Evolutionary conservation across 2,113 vertebrate species (phyloP).

Genomic region (Larimichthys crocea): DNA sequence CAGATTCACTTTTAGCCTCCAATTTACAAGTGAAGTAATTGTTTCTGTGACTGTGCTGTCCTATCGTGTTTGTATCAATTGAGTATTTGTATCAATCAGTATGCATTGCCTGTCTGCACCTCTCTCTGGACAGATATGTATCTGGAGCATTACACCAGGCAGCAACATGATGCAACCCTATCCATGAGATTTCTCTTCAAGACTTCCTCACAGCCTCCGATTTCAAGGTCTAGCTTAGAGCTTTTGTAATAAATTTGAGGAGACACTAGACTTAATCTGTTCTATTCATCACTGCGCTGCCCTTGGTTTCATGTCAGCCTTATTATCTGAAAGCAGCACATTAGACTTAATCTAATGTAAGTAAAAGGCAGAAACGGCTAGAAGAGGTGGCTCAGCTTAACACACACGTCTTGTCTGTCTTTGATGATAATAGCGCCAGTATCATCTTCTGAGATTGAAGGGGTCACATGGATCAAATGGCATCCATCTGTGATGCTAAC

Average conservation of each 20-base stretch:
- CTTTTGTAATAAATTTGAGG: constrained; percentile 28
- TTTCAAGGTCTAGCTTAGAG: constrained; percentile 7
- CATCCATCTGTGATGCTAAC: not conserved
- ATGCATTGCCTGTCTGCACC: not conserved
- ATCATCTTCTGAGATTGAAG: not conserved
- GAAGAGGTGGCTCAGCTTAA: constrained; percentile 2
- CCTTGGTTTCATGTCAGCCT: not conserved
- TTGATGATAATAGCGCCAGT: not conserved
- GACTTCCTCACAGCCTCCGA: not conserved
- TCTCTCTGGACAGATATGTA: constrained; percentile 8
- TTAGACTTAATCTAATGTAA: not conserved
- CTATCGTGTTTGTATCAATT: not conserved
- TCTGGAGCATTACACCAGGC: not conserved
- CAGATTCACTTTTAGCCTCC: not conserved
- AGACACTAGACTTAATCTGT: constrained; percentile 27
- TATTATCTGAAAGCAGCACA: constrained; percentile 8
- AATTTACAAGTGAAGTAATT: not conserved
- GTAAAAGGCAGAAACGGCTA: not conserved
- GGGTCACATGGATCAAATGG: not conserved
- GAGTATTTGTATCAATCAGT: constrained; percentile 18
- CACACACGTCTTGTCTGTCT: not conserved
- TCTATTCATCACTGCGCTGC: constrained; percentile 11
- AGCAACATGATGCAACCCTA: constrained; percentile 2
- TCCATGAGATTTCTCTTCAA: constrained; percentile 5
- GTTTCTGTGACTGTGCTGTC: not conserved